These are phyloP conservation scores for Bradysia coprophila DNA, from an alignment of 1,140 invertebrate species.

Conservation along the genomic window DNA sequence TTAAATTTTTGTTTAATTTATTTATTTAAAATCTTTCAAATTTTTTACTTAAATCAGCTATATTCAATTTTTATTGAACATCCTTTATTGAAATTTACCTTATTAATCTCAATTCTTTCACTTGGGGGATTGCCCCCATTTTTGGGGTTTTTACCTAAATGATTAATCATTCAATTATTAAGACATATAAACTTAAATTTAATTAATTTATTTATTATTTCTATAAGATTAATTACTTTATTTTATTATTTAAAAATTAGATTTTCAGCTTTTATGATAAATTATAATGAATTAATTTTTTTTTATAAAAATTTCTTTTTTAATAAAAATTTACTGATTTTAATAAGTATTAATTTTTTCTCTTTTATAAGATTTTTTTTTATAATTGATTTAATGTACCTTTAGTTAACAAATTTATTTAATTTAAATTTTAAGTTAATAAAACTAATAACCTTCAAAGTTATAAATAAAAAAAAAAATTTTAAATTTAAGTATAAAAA, in stretches of 20 bases:
- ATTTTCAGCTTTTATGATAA: slow-evolving; percentile 22
- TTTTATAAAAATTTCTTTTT: slow-evolving; percentile 6
- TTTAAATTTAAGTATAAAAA: slow-evolving; percentile 33
- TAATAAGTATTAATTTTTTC: slow-evolving; percentile 20
- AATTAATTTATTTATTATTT: slow-evolving; percentile 22
- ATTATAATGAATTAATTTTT: slow-evolving; percentile 23
- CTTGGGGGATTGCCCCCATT: slow-evolving; percentile 30
- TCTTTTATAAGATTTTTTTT: slow-evolving; percentile 16
- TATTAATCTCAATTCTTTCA: slow-evolving; percentile 28
- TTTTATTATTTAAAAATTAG: slow-evolving; percentile 26
- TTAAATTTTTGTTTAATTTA: slow-evolving; percentile 20
- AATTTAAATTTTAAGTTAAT: slow-evolving; percentile 33
- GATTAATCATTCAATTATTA: slow-evolving; percentile 27
- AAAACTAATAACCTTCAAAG: slow-evolving; percentile 37
- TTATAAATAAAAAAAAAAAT: slow-evolving; percentile 32
- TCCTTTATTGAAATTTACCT: slow-evolving; percentile 22
- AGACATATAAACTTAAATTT: slow-evolving; percentile 20
- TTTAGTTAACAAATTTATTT: slow-evolving; percentile 18
- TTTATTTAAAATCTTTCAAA: slow-evolving; percentile 24
- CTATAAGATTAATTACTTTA: slow-evolving; percentile 26
- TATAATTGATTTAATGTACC: slow-evolving; percentile 11
- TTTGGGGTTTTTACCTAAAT: slow-evolving; percentile 32
- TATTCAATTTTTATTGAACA: slow-evolving; percentile 18
- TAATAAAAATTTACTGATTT: slow-evolving; percentile 11
- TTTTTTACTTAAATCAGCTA: slow-evolving; percentile 26